Conservation (phyloP, 2,797 vertebrate species). For the Hyperoplus immaculatus region DNA sequence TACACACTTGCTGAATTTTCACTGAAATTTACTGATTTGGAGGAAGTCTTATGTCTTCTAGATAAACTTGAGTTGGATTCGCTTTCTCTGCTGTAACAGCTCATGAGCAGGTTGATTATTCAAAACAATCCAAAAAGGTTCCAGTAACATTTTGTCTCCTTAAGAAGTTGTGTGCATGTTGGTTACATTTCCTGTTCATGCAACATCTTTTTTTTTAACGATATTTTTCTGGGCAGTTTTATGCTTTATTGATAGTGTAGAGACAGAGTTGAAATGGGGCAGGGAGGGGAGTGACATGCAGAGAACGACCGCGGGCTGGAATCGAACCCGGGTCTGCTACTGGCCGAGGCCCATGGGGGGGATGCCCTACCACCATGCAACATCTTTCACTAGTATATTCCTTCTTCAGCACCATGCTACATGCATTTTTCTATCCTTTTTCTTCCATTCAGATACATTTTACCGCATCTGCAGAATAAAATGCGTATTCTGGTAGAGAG, state of each 20-base stretch:
- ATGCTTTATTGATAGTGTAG: too few relatives aligned
- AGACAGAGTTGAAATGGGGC: too few relatives aligned
- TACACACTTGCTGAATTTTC: neutral
- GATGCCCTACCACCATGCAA: too few relatives aligned
- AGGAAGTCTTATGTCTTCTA: neutral
- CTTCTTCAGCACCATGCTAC: too few relatives aligned
- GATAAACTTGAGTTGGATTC: slow-evolving; percentile 2
- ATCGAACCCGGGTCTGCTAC: too few relatives aligned
- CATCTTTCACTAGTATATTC: too few relatives aligned
- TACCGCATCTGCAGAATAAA: neutral
- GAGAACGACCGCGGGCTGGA: too few relatives aligned
- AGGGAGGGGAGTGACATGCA: too few relatives aligned
- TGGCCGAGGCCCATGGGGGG: too few relatives aligned
- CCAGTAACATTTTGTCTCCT: slow-evolving; percentile 1
- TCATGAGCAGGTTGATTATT: neutral
- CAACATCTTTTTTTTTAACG: slow-evolving; percentile 4
- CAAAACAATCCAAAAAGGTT: neutral
- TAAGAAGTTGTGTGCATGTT: neutral
- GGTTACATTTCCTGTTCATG: slow-evolving; percentile 8
- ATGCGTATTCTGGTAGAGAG: neutral
- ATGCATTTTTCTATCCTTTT: neutral
- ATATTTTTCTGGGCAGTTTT: neutral
- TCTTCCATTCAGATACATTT: neutral
- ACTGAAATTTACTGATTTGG: neutral
- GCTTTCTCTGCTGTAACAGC: neutral